Evolutionary conservation across 1,140 invertebrate species (phyloP).

Genomic region (Sitobion miscanthi): DNA sequence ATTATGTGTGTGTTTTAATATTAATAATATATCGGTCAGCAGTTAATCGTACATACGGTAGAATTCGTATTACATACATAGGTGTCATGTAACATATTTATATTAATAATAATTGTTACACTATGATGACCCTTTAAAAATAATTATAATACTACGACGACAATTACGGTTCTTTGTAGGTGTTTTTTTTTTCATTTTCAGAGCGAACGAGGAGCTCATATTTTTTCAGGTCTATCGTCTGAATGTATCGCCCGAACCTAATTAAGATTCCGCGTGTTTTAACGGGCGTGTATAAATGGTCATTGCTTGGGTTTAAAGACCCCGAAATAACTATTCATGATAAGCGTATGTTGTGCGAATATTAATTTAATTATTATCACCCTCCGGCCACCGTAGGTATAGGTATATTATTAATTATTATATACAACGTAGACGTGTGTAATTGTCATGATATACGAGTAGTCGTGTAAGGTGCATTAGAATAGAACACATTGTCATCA

Average conservation of each 20-base stretch:
- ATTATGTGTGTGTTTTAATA: no score
- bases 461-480: neutral
- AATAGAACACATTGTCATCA: neutral
- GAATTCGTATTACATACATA: no score
- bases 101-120: no score
- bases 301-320: neutral
- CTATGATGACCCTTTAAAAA: no score
- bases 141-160: no score
- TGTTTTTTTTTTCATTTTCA: neutral
- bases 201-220: neutral
- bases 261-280: neutral
- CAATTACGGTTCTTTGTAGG: neutral
- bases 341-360: neutral
- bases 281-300: neutral
- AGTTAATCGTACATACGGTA: no score
- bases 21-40: no score
- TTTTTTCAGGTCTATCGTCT: neutral
- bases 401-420: neutral
- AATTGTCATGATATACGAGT: neutral
- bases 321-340: neutral
- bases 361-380: neutral
- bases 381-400: no score
- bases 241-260: no score
- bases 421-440: neutral
- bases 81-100: no score